Base-by-base conservation (phyloP, 1,140 invertebrate genomes). In the Megalopta genalis region DNA sequence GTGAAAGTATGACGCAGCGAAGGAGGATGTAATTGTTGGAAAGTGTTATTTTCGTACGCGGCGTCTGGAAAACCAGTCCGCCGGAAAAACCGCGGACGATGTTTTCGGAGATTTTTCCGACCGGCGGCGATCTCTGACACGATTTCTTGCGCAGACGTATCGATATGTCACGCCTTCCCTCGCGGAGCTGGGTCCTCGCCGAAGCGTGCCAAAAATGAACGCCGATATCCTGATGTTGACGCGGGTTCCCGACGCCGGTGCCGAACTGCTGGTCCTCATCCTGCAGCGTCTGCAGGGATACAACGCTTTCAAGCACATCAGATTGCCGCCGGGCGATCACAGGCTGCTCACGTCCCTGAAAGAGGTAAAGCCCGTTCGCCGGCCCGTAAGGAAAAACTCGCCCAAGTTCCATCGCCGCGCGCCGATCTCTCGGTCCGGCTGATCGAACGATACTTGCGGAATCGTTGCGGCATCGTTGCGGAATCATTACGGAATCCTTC, bases 241-340 rank as follows among this genome's bases (percentile, higher is more conserved):
- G 77, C 91, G 94, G 54, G 93, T 96, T 63, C 95, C 95, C 2
- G 94, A 94, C 72, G 93, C 94, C 39, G 95, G 95, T 8, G 94
- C 94, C n/a, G 95, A 96, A 84, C 91, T 95, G 78, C 86, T 96
- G n/a, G 94, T 95, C 5, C 87, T 95, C n/a, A 90, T 96, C 8
- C 84, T 96, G 10, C 94, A 95, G 80, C 94, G 93, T 88, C 90
- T 96, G 32, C 94, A 95, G 79, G 94, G 94, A 21, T 89, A 86
- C 71, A 95, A 96, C 86, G 93, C 93, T 73, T 96, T 95, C 85
- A 93, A 93, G 70, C 95, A 96, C 84, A 91, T 95, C 65, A 88
- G 94, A 72, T 87, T 95, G 59, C 93, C 92, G 42, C 92, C 90
- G 6, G 92, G 92, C 6, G 91, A 93, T 80, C 88, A 90, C 18